Base-by-base conservation (phyloP, 2,888 invertebrate species). In the Cinara cedri region DNA sequence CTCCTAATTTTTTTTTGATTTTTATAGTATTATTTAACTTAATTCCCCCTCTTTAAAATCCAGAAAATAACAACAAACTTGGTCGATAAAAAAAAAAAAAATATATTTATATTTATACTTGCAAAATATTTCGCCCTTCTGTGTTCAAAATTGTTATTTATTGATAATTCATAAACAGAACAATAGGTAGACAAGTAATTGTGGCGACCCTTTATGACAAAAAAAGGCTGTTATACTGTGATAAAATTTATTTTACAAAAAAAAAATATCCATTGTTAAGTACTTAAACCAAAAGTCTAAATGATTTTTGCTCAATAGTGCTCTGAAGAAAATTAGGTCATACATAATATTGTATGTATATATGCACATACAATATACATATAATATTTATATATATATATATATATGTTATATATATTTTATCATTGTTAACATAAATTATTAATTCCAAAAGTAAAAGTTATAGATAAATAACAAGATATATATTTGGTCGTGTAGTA, bases 71-170 rank as follows among this genome's bases (percentile, higher is more conserved):
- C 49, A 51, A n/a, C 44, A 10, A 68, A 49, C 42, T 68, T 78
- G 68, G 49, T 60, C 26, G 49, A 68, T 68, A 78, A 68, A 63
- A 51, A 54, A n/a, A 78, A 68, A 63, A 51, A 60, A 62, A 54
- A 75, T 55, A 75, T 75, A 75, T 57, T 42, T 78, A 78, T 78
- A 78, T 78, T 78, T 78, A 60, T 78, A 78, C 68, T 78, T 68
- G 34, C 26, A 78, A 78, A 78, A 78, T 78, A 60, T 78, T 76
- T 70, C 8, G 68, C 78, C 78, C 49, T 60, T 63, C 60, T 78
- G 78, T 78, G 78, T 78, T 78, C 78, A 78, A 70, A 62, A 78
- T 78, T 78, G 78, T 78, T 78, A 70, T 78, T 78, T 78, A 78
- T 78, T 78, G 49, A 70, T 78, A 78, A 62, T 70, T 78, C 10